Percentiles rank a stretch among this genome's conserved stretches.
phyloP scores from a whole-genome alignment of 2,797 vertebrate genomes.

The Salmo trutta region DNA sequence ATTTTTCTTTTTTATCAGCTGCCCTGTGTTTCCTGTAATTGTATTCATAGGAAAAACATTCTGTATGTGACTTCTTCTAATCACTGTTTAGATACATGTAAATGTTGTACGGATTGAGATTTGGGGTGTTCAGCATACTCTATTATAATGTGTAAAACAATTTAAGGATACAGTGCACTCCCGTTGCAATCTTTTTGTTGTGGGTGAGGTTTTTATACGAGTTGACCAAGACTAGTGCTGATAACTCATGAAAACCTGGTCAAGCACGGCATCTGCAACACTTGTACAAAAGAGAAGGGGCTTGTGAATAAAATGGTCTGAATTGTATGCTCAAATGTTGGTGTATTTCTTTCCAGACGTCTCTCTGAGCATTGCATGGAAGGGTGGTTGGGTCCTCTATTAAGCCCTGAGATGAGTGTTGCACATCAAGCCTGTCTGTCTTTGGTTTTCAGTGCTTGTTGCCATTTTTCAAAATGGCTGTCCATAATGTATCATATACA shows the following conservation, averaged over 20 bases:
- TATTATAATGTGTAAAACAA: constrained; percentile 69
- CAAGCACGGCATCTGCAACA: constrained; percentile 68
- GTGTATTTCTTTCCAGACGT: constrained; percentile 76
- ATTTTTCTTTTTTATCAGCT: constrained; percentile 53
- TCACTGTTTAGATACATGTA: constrained; percentile 72
- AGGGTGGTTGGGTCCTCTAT: constrained; percentile 46
- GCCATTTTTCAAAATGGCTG: constrained; percentile 64
- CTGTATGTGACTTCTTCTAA: constrained; percentile 67
- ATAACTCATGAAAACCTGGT: constrained; percentile 58
- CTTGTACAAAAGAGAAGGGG: constrained; percentile 75
- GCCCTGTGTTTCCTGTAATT: constrained; percentile 63
- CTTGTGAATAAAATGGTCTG: constrained; percentile 84
- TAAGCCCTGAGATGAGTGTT: constrained; percentile 44
- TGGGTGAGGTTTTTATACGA: constrained; percentile 58
- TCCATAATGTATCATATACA: constrained; percentile 64
- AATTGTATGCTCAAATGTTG: constrained; percentile 77
- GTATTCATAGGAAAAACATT: constrained; percentile 61
- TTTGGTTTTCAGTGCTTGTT: constrained; percentile 47
- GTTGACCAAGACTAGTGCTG: constrained; percentile 62
- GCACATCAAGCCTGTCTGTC: constrained; percentile 43
- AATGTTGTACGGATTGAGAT: constrained; percentile 68
- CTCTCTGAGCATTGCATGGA: constrained; percentile 61
- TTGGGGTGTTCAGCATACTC: constrained; percentile 64
- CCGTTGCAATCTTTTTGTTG: constrained; percentile 62
- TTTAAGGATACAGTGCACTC: constrained; percentile 66